phyloP scores from a whole-genome alignment of 2,888 invertebrate species.

The Elegia similella region DNA sequence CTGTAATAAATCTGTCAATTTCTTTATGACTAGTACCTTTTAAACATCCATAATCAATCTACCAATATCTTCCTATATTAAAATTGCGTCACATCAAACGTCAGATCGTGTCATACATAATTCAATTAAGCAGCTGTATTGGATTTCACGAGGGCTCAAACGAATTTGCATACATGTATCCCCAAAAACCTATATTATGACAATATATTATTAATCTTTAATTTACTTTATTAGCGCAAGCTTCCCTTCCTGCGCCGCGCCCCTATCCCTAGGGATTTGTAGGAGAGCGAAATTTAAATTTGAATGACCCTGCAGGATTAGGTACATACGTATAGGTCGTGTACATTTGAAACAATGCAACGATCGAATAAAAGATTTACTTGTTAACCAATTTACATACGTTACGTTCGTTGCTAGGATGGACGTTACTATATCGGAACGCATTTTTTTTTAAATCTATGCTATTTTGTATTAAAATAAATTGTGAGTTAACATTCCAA shows the following conservation, averaged over 20 bases:
- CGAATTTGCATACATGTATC: slow-evolving; percentile 66
- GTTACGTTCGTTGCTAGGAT: not conserved
- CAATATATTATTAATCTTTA: slow-evolving; percentile 81
- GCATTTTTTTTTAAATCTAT: no score
- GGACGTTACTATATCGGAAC: no score
- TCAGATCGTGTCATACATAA: slow-evolving; percentile 41
- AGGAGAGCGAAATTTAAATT: slow-evolving; percentile 78
- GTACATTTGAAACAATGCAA: slow-evolving; percentile 16
- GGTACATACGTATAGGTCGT: slow-evolving; percentile 12
- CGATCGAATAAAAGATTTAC: slow-evolving; percentile 11
- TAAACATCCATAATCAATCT: no score
- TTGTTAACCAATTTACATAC: slow-evolving; percentile 1
- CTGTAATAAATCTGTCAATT: no score
- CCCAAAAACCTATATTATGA: slow-evolving; percentile 70
- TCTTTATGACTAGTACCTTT: no score
- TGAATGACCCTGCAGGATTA: slow-evolving; percentile 60
- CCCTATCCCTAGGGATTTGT: slow-evolving; percentile 62
- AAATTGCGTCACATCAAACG: slow-evolving; percentile 24
- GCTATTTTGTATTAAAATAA: no score
- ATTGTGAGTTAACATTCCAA: no score
- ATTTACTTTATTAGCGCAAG: slow-evolving; percentile 78
- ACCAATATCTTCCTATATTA: no score
- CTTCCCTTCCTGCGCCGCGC: slow-evolving; percentile 58
- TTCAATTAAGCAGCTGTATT: slow-evolving; percentile 52
- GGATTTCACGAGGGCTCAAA: slow-evolving; percentile 48